These are phyloP conservation scores for Apamea crenata DNA, from an alignment of 2,888 invertebrate genomes.

Conservation along the genomic window DNA sequence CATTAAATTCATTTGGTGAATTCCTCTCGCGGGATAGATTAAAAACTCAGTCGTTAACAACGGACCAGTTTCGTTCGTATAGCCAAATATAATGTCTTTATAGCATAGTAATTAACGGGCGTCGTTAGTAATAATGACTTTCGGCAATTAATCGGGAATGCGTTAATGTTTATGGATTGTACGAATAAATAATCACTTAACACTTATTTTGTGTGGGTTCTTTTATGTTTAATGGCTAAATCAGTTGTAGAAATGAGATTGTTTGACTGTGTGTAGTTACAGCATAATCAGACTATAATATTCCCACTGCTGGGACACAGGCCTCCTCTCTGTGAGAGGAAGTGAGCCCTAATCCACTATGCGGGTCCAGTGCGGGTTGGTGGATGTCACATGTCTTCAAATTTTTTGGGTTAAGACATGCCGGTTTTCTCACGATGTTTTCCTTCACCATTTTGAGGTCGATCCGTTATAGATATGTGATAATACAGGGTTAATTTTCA, in stretches of 20 bases:
- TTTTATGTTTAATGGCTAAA: not conserved
- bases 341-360: not conserved
- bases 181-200: constrained; percentile 27
- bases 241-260: not conserved
- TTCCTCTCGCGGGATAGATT: constrained; percentile 54
- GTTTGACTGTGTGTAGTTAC: not conserved
- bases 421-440: not conserved
- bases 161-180: constrained; percentile 42
- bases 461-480: not conserved
- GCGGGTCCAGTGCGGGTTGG: not conserved
- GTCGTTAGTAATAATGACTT: constrained; percentile 59
- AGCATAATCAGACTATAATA: too few species aligned
- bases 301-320: not conserved
- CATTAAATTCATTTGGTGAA: constrained; percentile 48
- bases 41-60: constrained; percentile 56
- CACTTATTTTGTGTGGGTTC: not conserved
- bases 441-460: not conserved
- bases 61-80: constrained; percentile 41
- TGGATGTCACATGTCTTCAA: not conserved
- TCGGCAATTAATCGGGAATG: constrained; percentile 45
- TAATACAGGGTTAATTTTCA: too few species aligned
- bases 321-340: not conserved
- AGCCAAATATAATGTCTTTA: constrained; percentile 42
- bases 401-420: not conserved
- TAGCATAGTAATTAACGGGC: constrained; percentile 43